Evolutionary conservation across 2,113 vertebrate species (phyloP), one percentile per base, ranked within the genome.

Genomic region (Clarias macrocephalus): DNA sequence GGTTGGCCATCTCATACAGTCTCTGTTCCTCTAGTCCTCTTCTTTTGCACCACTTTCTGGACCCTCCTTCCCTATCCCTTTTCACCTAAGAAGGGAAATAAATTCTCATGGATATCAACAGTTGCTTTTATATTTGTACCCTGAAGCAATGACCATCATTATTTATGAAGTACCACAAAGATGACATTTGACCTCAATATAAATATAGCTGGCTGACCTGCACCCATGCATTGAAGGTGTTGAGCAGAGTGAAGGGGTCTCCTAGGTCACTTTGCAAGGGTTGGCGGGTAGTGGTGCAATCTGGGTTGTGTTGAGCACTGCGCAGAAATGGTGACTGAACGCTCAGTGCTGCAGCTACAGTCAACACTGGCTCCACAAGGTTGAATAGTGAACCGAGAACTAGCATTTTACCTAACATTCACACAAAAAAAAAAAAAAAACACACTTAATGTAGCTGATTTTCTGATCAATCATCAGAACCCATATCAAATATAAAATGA

Each of bases 21-120:
- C 97, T 94, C n/a, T 99, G 97, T 80, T 99, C 97, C 92, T 98
- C 97, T 79, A 99, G 68, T 0, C 97, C 97, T 2, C 95, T 94
- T 11, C 94, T 95, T 33, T 96, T 95, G 88, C 98, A 98, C 98
- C 97, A 99, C 54, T 94, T 96, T 56, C 96, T 96, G 0, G 97
- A 97, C 57, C 89, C 91, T 0, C 93, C 88, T 0, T 95, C 91
- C 25, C 94, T 90, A 28, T 96, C 95, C 0, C 95, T 95, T 82
- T 99, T 99, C 73, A 97, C 95, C 97, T 99, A 93, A 0, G 6
- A 77, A 9, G n/a, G 30, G 0, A 48, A 10, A 85, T 9, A 15
- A 42, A 42, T 1, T 15, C 68, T 19, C n/a, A 30, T 30, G 15
- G 30, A 68, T 65, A 68, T 30, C n/a, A 68, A 8, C 30, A 68